Percentiles rank a stretch among this genome's conserved stretches.
Conservation (phyloP, 2,888 invertebrate species). For the Xestia sexstrigata region DNA sequence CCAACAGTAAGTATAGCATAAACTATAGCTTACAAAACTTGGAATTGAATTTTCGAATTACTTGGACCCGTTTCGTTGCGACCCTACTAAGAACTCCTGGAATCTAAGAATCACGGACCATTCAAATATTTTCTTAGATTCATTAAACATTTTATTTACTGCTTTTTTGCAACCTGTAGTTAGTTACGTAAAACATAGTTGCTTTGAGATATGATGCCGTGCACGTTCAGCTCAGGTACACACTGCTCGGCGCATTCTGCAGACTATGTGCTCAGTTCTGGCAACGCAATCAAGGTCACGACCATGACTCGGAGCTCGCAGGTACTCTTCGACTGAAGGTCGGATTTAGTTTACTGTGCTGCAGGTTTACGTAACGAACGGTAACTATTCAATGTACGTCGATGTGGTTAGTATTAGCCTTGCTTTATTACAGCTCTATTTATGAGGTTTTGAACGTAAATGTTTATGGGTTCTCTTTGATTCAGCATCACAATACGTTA, state of each 20-base stretch:
- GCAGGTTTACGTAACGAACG: conserved; percentile 8
- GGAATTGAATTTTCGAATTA: neutral
- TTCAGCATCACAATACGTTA: neutral
- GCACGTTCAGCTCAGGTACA: conserved; percentile 20
- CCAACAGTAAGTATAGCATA: too few species aligned
- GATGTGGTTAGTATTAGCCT: neutral
- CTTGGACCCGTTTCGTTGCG: neutral
- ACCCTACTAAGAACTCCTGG: neutral
- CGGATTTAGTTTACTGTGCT: neutral
- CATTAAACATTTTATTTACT: neutral
- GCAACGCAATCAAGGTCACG: conserved; percentile 42
- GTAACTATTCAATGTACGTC: neutral
- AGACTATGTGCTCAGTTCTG: conserved; percentile 14
- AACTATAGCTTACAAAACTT: too few species aligned
- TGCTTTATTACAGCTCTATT: neutral
- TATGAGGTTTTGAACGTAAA: too few species aligned
- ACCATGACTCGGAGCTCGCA: neutral
- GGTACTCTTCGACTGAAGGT: conserved; percentile 18
- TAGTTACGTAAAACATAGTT: conserved; percentile 12
- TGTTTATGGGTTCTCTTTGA: neutral
- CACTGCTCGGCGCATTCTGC: conserved; percentile 5
- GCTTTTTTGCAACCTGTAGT: neutral
- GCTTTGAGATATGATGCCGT: neutral
- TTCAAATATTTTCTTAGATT: neutral
- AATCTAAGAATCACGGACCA: neutral